Percentiles rank a stretch among this genome's conserved stretches.
Evolutionary conservation across 37 sponge, comb jelly and placozoan species (phyloP).

Genomic region (Spongilla lacustris): DNA sequence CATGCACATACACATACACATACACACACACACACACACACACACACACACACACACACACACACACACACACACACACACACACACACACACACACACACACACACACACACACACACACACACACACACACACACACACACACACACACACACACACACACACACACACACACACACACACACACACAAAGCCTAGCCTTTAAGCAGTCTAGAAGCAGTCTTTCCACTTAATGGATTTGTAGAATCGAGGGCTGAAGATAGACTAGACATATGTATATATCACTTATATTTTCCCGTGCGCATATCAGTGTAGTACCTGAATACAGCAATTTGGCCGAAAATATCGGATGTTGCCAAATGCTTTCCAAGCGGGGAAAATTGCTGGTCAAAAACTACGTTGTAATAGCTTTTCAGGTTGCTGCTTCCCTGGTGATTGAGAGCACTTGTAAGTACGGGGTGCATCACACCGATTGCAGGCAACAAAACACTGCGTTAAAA

Average conservation of each 20-base stretch:
- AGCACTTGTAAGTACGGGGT: too few species aligned
- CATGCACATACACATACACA: background rate
- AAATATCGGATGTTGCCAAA: conserved; percentile 64
- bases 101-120: too few species aligned
- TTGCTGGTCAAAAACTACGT: conserved; percentile 60
- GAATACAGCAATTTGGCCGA: conserved; percentile 66
- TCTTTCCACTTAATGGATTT: background rate
- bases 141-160: too few species aligned
- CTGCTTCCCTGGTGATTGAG: too few species aligned
- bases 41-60: background rate
- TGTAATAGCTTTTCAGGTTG: conserved; percentile 58
- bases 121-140: too few species aligned
- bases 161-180: too few species aligned
- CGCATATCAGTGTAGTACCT: conserved; percentile 27
- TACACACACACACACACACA: conserved; percentile 22
- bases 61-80: background rate
- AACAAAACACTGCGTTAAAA: too few species aligned
- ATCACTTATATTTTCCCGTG: background rate
- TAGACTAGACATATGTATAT: conserved; percentile 13
- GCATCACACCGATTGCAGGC: too few species aligned
- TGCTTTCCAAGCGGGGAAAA: conserved; percentile 53
- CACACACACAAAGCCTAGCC: too few species aligned
- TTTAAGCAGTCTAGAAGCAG: background rate
- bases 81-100: too few species aligned
- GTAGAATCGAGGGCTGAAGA: conserved; percentile 23